A percentile compares a stretch with the other conserved stretches of the same genome.
phyloP scores from a whole-genome alignment of 2,888 invertebrate species.

The Parnassius apollo region DNA sequence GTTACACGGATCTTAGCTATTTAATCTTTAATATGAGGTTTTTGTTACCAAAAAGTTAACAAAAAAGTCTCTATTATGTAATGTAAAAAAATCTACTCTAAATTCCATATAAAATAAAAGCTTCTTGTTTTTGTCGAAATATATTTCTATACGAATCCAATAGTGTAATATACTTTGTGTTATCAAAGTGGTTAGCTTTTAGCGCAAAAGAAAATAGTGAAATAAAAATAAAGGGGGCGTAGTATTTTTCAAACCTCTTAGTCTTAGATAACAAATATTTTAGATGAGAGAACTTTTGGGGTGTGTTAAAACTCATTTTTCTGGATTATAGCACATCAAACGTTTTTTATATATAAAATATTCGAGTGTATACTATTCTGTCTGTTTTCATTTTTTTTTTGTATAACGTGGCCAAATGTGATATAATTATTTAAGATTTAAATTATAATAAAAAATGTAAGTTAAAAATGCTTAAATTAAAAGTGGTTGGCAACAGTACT shows the following conservation, averaged over 20 bases:
- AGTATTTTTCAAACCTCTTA: conserved; percentile 24
- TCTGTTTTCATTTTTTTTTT: conserved; percentile 4
- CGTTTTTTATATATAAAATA: conserved; percentile 2
- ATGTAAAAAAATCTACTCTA: too few species aligned
- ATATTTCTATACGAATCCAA: conserved; percentile 10
- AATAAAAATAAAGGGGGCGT: conserved; percentile 23
- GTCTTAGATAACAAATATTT: conserved; percentile 26
- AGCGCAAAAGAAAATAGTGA: conserved; percentile 26
- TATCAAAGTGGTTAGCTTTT: conserved; percentile 22
- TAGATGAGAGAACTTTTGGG: conserved; percentile 22
- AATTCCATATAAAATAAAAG: too few species aligned
- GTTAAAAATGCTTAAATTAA: too few species aligned
- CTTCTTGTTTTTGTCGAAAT: neutral
- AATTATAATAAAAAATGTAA: too few species aligned
- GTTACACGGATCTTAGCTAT: too few species aligned
- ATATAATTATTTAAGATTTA: too few species aligned
- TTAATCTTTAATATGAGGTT: too few species aligned
- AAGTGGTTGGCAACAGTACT: too few species aligned
- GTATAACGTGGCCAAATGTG: too few species aligned
- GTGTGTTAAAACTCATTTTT: conserved; percentile 17
- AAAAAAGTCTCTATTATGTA: too few species aligned
- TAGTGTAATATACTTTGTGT: conserved; percentile 6
- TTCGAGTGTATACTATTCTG: conserved; percentile 11
- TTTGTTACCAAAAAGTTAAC: too few species aligned
- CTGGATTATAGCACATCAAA: conserved; percentile 4